phyloP scores from a whole-genome alignment of 2,113 vertebrate genomes.

The Myrmophylax atrothorax region DNA sequence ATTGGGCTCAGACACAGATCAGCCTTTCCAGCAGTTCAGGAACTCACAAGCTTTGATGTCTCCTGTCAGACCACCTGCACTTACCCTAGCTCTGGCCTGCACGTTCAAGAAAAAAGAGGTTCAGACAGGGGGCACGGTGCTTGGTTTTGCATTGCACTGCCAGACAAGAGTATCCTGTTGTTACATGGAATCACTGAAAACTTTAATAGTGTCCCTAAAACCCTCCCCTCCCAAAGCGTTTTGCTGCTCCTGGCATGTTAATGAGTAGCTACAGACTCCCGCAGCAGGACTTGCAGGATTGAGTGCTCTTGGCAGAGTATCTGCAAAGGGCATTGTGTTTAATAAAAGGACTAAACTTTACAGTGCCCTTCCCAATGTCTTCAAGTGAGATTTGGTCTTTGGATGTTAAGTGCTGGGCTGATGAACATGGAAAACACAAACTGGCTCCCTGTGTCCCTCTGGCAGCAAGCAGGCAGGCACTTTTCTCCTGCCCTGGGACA shows the following conservation, averaged over 20 bases:
- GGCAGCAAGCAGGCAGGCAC: constrained; percentile 8
- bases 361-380: background rate
- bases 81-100: background rate
- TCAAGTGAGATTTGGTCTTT: constrained; percentile 39
- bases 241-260: background rate
- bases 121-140: background rate
- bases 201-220: background rate
- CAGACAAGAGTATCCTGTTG: background rate
- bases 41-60: background rate
- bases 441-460: background rate
- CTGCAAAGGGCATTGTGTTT: constrained; percentile 29
- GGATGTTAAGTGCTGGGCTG: constrained; percentile 10
- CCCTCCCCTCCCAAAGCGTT: background rate
- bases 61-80: background rate
- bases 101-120: background rate
- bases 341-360: constrained; percentile 8
- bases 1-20: background rate
- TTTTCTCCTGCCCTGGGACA: constrained; percentile 19
- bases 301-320: constrained; percentile 20
- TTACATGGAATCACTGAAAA: background rate
- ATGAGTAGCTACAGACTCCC: background rate
- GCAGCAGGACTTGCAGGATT: background rate
- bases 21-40: background rate
- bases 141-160: background rate
- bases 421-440: background rate